phyloP scores from a whole-genome alignment of 2,113 vertebrate species.

The Azemiops feae region DNA sequence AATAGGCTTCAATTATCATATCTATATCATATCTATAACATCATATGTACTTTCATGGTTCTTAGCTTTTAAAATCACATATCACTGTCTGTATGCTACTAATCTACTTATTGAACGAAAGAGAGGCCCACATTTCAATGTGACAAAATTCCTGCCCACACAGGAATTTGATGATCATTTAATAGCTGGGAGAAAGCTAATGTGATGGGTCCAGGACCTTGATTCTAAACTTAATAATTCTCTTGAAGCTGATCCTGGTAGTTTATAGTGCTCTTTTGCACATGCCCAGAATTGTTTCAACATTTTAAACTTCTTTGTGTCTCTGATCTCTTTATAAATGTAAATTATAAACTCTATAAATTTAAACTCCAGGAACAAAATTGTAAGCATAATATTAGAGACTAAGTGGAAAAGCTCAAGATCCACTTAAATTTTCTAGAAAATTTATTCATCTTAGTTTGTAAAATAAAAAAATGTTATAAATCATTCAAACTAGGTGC shows the following conservation, averaged over 20 bases:
- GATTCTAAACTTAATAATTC: not conserved
- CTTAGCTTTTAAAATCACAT: not conserved
- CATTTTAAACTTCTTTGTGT: not conserved
- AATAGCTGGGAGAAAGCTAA: rapidly evolving
- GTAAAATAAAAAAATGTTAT: not conserved
- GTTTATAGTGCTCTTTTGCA: not conserved
- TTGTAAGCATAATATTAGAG: not conserved
- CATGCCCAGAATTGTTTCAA: not conserved
- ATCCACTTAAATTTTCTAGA: not conserved
- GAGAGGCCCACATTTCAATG: not conserved
- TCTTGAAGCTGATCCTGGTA: not conserved
- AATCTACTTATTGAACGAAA: not conserved
- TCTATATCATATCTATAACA: no score
- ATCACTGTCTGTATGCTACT: not conserved
- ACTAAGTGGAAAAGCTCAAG: not conserved
- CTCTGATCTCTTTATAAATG: not conserved
- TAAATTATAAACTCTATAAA: not conserved
- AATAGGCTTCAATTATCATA: no score
- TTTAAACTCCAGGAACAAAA: not conserved
- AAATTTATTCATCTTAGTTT: slow-evolving; percentile 6
- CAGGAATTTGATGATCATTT: not conserved
- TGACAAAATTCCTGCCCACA: not conserved
- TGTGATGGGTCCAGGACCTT: not conserved
- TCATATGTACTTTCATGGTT: not conserved
- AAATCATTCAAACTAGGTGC: no score